phyloP scores from a whole-genome alignment of 1,140 invertebrate genomes.

The Camponotus pennsylvanicus region DNA sequence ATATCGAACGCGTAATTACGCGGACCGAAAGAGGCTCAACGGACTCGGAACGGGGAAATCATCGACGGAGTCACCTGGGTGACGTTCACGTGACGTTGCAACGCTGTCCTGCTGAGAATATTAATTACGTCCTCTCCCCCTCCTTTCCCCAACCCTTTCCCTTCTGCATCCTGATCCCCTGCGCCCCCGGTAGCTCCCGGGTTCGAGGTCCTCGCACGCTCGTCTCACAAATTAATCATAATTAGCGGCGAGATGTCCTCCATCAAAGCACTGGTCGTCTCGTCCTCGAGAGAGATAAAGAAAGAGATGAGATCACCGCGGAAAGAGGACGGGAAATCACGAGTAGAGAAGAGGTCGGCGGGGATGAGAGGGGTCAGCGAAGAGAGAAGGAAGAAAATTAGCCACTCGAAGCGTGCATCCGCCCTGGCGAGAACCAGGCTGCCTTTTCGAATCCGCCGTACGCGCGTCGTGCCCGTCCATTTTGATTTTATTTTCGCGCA shows the following conservation, averaged over 20 bases:
- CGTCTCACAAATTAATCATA: slow-evolving; percentile 80
- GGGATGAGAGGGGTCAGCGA: slow-evolving; percentile 8
- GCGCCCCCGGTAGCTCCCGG: slow-evolving; percentile 66
- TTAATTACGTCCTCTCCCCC: slow-evolving; percentile 75
- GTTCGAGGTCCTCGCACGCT: slow-evolving; percentile 68
- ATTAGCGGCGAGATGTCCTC: slow-evolving; percentile 79
- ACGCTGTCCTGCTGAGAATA: slow-evolving; percentile 77
- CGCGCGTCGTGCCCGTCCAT: slow-evolving; percentile 37
- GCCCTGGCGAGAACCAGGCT: slow-evolving; percentile 54
- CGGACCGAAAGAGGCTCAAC: slow-evolving; percentile 25
- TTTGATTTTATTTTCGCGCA: slow-evolving; percentile 66
- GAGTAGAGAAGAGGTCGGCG: neutral
- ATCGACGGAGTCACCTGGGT: slow-evolving; percentile 74
- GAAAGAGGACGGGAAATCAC: slow-evolving; percentile 46
- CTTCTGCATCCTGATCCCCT: slow-evolving; percentile 32
- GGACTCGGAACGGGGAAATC: slow-evolving; percentile 56
- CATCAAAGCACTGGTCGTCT: slow-evolving; percentile 73
- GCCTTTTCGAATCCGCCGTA: slow-evolving; percentile 63
- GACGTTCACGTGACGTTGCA: slow-evolving; percentile 73
- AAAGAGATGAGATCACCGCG: neutral
- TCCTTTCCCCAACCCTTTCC: too few relatives aligned
- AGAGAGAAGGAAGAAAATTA: slow-evolving; percentile 73
- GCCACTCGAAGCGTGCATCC: slow-evolving; percentile 75
- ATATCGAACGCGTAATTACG: slow-evolving; percentile 59
- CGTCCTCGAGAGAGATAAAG: slow-evolving; percentile 2